Evolutionary conservation across 2,888 invertebrate genomes (phyloP).

Genomic region (Encarsia formosa): DNA sequence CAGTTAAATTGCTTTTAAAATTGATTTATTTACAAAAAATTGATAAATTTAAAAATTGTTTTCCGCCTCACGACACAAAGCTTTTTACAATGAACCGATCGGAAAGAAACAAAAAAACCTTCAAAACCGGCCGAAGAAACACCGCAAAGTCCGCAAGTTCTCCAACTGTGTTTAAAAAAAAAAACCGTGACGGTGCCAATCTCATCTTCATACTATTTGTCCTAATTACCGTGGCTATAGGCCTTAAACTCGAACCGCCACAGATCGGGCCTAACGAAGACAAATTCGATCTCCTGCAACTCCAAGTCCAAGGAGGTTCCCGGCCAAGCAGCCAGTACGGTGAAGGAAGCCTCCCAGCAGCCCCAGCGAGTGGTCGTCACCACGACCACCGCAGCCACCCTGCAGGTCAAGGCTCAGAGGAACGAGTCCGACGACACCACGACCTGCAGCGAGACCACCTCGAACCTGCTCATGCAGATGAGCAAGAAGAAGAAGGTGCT

Average conservation of each 20-base stretch:
- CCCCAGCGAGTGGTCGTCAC: neutral
- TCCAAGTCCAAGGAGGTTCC: slow-evolving; percentile 36
- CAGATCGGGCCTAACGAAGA: slow-evolving; percentile 48
- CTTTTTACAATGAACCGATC: too few species aligned
- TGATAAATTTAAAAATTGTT: too few species aligned
- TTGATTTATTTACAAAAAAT: too few species aligned
- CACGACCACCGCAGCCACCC: neutral
- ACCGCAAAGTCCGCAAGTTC: too few species aligned
- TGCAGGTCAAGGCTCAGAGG: slow-evolving; percentile 2
- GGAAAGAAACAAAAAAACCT: too few species aligned
- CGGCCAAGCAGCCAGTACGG: slow-evolving; percentile 28
- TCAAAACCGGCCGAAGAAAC: too few species aligned
- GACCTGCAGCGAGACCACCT: slow-evolving; percentile 42
- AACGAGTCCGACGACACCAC: slow-evolving; percentile 49
- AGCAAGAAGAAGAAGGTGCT: slow-evolving; percentile 41
- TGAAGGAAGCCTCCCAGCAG: slow-evolving; percentile 16
- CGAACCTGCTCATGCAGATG: slow-evolving; percentile 38
- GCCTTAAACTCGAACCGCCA: slow-evolving; percentile 50
- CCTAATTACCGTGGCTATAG: slow-evolving; percentile 51
- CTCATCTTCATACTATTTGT: slow-evolving; percentile 49
- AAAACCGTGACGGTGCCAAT: slow-evolving; percentile 45
- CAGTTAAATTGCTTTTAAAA: too few species aligned
- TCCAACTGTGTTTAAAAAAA: too few species aligned
- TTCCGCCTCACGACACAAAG: too few species aligned
- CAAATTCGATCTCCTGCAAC: slow-evolving; percentile 42